Conservation (phyloP, 2,888 invertebrate species). For the Harmothoe impar region DNA sequence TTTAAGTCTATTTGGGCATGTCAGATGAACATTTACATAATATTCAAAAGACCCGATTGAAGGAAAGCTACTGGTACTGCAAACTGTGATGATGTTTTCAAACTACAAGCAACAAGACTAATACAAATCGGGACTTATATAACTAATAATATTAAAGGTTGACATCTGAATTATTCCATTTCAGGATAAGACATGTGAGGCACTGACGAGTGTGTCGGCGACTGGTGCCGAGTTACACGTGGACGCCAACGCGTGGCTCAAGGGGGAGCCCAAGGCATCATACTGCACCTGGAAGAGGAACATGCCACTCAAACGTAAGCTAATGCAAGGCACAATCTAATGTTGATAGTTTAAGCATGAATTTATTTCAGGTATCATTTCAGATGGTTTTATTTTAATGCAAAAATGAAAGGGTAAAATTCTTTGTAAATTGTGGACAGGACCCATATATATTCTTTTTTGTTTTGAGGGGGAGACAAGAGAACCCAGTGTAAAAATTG, state of each 20-base stretch:
- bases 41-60: neutral
- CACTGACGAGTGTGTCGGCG: slow-evolving; percentile 68
- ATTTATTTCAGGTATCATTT: neutral
- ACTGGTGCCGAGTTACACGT: slow-evolving; percentile 87
- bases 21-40: too few species aligned
- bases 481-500: too few species aligned
- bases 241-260: slow-evolving; percentile 90
- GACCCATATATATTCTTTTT: too few species aligned
- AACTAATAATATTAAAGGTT: too few species aligned
- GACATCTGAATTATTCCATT: too few species aligned
- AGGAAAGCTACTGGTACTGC: too few species aligned
- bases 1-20: too few species aligned
- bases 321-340: neutral
- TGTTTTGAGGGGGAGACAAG: too few species aligned
- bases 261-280: slow-evolving; percentile 88
- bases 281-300: slow-evolving; percentile 89
- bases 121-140: neutral
- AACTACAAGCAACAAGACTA: neutral
- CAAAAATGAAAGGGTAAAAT: neutral
- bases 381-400: neutral
- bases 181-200: slow-evolving; percentile 70
- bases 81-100: too few species aligned
- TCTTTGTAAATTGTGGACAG: too few species aligned
- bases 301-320: slow-evolving; percentile 84
- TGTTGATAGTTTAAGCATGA: neutral